These are phyloP conservation scores for Trididemnum miniatum DNA, from an alignment of 23 tunicate species.

Conservation along the genomic window DNA sequence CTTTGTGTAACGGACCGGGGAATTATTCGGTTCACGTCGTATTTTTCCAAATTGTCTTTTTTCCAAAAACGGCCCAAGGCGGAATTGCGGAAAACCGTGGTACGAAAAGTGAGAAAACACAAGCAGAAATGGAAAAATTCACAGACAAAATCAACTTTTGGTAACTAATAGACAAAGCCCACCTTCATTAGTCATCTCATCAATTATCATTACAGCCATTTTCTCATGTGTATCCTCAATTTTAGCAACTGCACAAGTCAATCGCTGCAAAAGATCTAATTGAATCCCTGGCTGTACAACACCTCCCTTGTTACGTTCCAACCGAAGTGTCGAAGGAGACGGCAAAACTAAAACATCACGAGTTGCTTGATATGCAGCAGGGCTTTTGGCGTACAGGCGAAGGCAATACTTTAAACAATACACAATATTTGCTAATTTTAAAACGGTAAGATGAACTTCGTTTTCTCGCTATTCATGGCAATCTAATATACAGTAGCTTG, in stretches of 20 bases:
- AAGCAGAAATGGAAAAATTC: neutral
- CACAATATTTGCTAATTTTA: neutral
- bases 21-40: neutral
- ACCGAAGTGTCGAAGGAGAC: neutral
- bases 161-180: neutral
- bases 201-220: neutral
- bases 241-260: neutral
- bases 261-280: neutral
- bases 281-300: neutral
- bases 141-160: neutral
- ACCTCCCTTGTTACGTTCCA: slow-evolving; percentile 1
- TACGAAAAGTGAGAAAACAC: neutral
- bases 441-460: neutral
- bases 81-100: neutral
- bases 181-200: neutral
- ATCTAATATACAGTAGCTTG: neutral
- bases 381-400: neutral
- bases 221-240: neutral
- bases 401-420: neutral
- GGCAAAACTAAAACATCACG: neutral
- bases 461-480: neutral
- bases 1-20: neutral
- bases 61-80: neutral
- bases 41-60: neutral
- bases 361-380: neutral